Percentiles rank a stretch among this genome's conserved stretches.
Evolutionary conservation across 2,888 invertebrate genomes (phyloP).

Genomic region (Hybos culiciformis): DNA sequence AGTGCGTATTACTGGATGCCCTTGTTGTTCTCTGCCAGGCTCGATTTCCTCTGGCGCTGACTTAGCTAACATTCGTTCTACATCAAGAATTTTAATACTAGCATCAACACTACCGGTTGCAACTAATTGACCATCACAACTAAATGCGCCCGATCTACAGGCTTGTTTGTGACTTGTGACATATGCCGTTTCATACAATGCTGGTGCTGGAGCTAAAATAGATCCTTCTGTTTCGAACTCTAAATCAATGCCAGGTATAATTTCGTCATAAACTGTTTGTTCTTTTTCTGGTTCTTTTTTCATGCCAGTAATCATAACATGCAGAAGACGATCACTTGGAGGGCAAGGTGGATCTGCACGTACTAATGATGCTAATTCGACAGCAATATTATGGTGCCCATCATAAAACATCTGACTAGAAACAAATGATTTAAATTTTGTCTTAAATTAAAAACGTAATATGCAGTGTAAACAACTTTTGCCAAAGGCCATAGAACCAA

Average conservation of each 20-base stretch:
- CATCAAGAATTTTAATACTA: constrained; percentile 96
- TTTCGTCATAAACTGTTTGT: constrained; percentile 35
- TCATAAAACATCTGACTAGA: constrained; percentile 93
- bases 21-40: constrained; percentile 72
- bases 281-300: constrained; percentile 58
- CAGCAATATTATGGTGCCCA: constrained; percentile 87
- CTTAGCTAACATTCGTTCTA: constrained; percentile 97
- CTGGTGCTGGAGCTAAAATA: constrained; percentile 88
- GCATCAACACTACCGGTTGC: constrained; percentile 98
- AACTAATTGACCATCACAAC: constrained; percentile 84
- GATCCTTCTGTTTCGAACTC: constrained; percentile 95
- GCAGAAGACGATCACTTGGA: constrained; percentile 83
- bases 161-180: constrained; percentile 96
- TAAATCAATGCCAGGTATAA: constrained; percentile 48
- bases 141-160: constrained; percentile 92
- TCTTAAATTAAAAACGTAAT: neutral
- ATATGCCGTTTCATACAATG: constrained; percentile 95
- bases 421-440: constrained; percentile 14
- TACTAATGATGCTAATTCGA: constrained; percentile 66
- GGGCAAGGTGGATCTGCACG: constrained; percentile 90
- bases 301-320: constrained; percentile 72
- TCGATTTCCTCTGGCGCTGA: constrained; percentile 86
- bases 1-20: constrained; percentile 96
- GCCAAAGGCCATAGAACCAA: neutral
- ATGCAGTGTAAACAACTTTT: neutral